Base-by-base conservation (phyloP, 2,888 invertebrate genomes). In the Arrhopalites spinosus region DNA sequence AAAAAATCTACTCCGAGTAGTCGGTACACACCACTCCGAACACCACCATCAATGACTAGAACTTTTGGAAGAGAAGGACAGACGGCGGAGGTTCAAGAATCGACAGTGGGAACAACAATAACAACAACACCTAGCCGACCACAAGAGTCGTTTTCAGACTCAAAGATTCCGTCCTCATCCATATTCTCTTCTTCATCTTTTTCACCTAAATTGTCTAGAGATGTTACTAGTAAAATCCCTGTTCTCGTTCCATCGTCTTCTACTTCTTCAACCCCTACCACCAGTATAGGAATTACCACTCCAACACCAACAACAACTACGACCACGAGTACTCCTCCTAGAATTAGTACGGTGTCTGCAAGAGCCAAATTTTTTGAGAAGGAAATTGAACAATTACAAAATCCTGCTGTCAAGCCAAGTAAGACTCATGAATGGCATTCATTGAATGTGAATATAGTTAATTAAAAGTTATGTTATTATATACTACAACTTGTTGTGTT, bases 281-380 rank as follows among this genome's bases (percentile, higher is more conserved):
- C 64, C 30, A 45, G 27, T 11, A 23, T 63, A 2, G 23, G 64
- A 7, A 63, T 47, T 36, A 69, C 73, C 20, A 29, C 29, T n/a
- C 59, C 67, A 23, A 23, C 45, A 11, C 20, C 69, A 8, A 29
- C 56, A 7, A 50, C 47, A 64, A 70, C 73, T 53, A 36, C 29
- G 17, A 61, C 68, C 2, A 25, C 67, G 2, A 23, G 53, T 27
- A 29, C 50, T 17, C 30, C n/a, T 17, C 36, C 61, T 8, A 67
- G 61, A 29, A 78, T 74, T 13, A 83, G 77, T 53, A 81, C 81
- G 2, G 83, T 83, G 2, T 81, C 85, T 94, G 93, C 86, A 94
- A 95, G 87, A 94, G 95, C 95, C 87, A 93, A 92, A 85, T 94
- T 96, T 87, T 98, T 98, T 86, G 97, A 98, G 88, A 92, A 93